Percentiles rank a stretch among this genome's conserved stretches.
Evolutionary conservation across 1,140 invertebrate genomes (phyloP).

Genomic region (Cotesia typhae): DNA sequence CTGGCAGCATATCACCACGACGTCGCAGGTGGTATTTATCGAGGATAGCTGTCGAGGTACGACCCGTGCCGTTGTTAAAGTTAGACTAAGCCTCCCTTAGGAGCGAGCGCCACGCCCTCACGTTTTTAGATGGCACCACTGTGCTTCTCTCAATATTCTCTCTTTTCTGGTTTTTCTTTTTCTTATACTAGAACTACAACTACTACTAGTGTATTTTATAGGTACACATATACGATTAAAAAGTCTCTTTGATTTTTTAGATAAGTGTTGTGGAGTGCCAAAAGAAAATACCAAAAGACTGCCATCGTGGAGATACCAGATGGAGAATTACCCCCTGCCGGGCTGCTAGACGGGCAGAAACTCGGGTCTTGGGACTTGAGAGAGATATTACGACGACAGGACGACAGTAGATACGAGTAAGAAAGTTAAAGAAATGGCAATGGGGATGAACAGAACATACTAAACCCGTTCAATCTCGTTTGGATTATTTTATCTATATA

Average conservation of each 20-base stretch:
- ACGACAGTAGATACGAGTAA: background rate
- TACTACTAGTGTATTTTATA: too few relatives aligned
- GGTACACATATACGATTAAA: too few relatives aligned
- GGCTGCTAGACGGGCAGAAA: too few relatives aligned
- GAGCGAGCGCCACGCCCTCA: conserved; percentile 64
- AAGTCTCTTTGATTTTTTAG: background rate
- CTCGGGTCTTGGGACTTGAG: too few relatives aligned
- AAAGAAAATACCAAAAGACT: background rate
- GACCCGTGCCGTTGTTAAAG: conserved; percentile 44
- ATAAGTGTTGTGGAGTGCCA: background rate
- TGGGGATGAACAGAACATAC: too few relatives aligned
- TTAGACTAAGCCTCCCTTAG: conserved; percentile 40
- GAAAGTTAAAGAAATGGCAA: too few relatives aligned
- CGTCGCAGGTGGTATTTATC: conserved; percentile 36
- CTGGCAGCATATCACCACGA: conserved; percentile 16
- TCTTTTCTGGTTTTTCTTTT: too few relatives aligned
- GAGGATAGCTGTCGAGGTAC: conserved; percentile 39
- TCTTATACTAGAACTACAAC: too few relatives aligned
- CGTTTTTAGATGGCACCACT: conserved; percentile 59
- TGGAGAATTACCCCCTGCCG: too few relatives aligned
- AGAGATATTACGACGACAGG: background rate
- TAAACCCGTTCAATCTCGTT: conserved; percentile 9
- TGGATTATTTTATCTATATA: background rate
- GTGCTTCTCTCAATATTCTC: background rate
- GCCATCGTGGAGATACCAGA: background rate